phyloP scores from a whole-genome alignment of 2,888 invertebrate genomes.

The Catocala nupta region DNA sequence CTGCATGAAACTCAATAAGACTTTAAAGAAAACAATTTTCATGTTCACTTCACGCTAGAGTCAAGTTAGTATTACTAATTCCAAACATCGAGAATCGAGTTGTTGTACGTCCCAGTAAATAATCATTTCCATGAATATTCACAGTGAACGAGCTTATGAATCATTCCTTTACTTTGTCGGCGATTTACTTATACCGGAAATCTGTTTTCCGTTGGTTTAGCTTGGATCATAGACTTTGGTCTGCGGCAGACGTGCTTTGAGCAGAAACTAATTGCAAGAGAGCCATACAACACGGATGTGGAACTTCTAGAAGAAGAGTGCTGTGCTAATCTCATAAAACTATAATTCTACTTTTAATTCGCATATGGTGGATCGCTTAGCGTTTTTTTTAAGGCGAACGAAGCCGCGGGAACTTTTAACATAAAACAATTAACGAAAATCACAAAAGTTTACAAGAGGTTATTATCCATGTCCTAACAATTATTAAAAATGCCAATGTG shows the following conservation, averaged over 20 bases:
- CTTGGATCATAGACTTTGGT: constrained; percentile 79
- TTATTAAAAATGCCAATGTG: too few species aligned
- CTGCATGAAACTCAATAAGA: too few species aligned
- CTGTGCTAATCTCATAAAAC: background rate
- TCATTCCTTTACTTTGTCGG: constrained; percentile 62
- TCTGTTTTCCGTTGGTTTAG: constrained; percentile 77
- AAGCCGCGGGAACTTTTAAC: too few species aligned
- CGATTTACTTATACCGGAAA: constrained; percentile 67
- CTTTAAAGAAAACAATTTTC: too few species aligned
- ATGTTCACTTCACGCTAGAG: too few species aligned
- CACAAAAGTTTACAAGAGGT: too few species aligned
- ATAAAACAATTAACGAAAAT: too few species aligned
- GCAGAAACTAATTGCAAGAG: constrained; percentile 85
- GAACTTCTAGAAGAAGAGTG: constrained; percentile 13
- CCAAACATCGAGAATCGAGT: constrained; percentile 27
- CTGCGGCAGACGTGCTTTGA: constrained; percentile 84
- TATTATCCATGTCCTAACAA: too few species aligned
- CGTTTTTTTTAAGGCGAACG: too few species aligned
- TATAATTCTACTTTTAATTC: too few species aligned
- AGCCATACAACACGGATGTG: constrained; percentile 70
- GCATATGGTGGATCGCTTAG: too few species aligned
- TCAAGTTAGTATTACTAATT: background rate
- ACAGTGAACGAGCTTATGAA: constrained; percentile 48
- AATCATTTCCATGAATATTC: constrained; percentile 42
- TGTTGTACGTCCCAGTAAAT: constrained; percentile 35